Percentiles rank a stretch among this genome's conserved stretches.
These are phyloP conservation scores for Meriones unguiculatus DNA, from an alignment of 2,113 vertebrate genomes.

Conservation along the genomic window DNA sequence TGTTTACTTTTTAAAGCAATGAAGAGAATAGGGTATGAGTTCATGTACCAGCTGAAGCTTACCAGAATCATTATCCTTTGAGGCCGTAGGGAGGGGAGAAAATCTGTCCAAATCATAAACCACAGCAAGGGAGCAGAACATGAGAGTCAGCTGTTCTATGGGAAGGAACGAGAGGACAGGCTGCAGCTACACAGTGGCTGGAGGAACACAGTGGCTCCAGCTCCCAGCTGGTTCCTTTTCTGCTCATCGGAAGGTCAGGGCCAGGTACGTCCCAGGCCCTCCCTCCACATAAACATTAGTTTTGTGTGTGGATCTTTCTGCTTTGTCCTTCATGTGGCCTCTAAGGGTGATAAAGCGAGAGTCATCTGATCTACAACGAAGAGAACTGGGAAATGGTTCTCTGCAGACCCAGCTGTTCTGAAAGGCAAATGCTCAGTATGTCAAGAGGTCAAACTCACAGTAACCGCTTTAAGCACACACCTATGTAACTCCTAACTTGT, in stretches of 20 bases:
- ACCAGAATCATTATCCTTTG: constrained; percentile 69
- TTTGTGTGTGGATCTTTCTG: constrained; percentile 88
- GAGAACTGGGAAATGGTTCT: constrained; percentile 94
- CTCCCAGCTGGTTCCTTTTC: constrained; percentile 39
- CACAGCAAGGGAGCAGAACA: constrained; percentile 34
- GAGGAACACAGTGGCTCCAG: constrained; percentile 22
- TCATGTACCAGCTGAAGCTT: constrained; percentile 23
- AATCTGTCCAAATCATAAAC: constrained; percentile 67
- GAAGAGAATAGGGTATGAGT: constrained; percentile 28
- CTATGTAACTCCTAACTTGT: constrained; percentile 5
- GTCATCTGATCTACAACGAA: constrained; percentile 93
- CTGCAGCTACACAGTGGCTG: constrained; percentile 36
- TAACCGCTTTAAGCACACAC: constrained; percentile 49
- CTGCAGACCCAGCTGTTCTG: constrained; percentile 92
- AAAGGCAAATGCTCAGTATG: constrained; percentile 77
- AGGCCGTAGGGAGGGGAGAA: constrained; percentile 58
- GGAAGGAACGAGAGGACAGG: constrained; percentile 31
- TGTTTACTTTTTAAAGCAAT: constrained; percentile 50
- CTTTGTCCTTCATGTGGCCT: constrained; percentile 96
- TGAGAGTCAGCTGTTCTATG: not conserved
- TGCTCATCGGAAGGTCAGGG: constrained; percentile 9
- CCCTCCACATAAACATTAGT: constrained; percentile 91
- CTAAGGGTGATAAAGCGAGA: constrained; percentile 95
- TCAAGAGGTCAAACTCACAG: constrained; percentile 74
- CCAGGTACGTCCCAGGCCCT: constrained; percentile 68